Base-by-base conservation (phyloP, 2,113 vertebrate genomes). In the Melanostigma gelatinosum region DNA sequence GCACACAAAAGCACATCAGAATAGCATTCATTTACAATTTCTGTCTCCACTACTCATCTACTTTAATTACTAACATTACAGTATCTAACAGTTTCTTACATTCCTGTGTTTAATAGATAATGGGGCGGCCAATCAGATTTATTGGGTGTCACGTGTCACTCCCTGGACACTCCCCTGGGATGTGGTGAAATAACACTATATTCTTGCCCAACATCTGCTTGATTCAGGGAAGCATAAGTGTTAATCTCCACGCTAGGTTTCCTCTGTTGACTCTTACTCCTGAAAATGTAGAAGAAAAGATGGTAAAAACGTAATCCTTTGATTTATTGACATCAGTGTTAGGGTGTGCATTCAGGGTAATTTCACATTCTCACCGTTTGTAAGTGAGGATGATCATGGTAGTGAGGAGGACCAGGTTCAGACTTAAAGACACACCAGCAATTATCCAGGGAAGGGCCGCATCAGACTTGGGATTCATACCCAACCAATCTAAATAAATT, bases 361-460 rank as follows among this genome's bases (percentile, higher is more conserved):
- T 18, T 54, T 29, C 2, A 40, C 6, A 2, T 58, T 60, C 32
- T 84, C 58, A 84, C 75, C 44, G 2, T 50, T 54, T 75, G 54
- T 54, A 7, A 61, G 13, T 69, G 46, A 11, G 72, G 58, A 77
- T 5, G 2, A 77, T 40, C 29, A 84, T 65, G 22, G 1, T 27
- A 32, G 32, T 48, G 36, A 86, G 15, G 15, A 84, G 55, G 76
- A 61, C 29, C 68, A 90, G 12, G 46, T 74, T 78, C 42, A 87
- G 44, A 36, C 9, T 57, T 0, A 70, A 58, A 32, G 75, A 77
- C 61, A 84, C 34, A n/a, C 63, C 80, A 57, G 57, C 15, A 12
- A 52, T 46, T 76, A 77, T 61, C 82, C 79, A 88, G 40, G 57
- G 42, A 65, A 67, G 27, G 11, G 8, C 40, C 77, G 34, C 13